phyloP scores from a whole-genome alignment of 2,113 vertebrate genomes.

The Lasiurus cinereus region DNA sequence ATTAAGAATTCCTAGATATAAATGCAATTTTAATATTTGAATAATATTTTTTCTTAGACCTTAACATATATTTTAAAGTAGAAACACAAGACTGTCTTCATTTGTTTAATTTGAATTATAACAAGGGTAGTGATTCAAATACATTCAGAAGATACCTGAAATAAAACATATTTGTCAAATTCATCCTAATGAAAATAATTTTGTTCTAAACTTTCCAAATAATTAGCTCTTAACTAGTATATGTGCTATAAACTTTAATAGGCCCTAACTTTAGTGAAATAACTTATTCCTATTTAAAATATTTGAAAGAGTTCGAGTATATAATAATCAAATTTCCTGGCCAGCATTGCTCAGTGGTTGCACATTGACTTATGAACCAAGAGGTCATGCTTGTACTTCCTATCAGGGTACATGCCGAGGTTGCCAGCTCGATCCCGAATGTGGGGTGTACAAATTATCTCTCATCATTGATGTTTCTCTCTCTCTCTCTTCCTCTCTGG shows the following conservation, averaged over 20 bases:
- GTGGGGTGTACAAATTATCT: no score
- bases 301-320: background rate
- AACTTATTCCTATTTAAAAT: background rate
- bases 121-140: background rate
- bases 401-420: no score
- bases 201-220: background rate
- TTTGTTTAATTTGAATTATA: background rate
- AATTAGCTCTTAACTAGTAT: background rate
- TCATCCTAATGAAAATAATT: background rate
- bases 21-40: background rate
- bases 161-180: background rate
- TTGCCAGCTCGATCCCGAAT: no score
- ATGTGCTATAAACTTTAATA: background rate
- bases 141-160: background rate
- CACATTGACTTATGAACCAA: no score
- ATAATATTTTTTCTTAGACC: background rate
- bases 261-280: background rate
- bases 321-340: background rate
- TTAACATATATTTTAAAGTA: background rate
- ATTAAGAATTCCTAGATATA: background rate
- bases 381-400: no score
- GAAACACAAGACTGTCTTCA: background rate
- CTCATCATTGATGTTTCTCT: no score
- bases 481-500: no score
- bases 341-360: no score